phyloP scores from a whole-genome alignment of 1,140 invertebrate genomes.

The Luehdorfia chinensis region DNA sequence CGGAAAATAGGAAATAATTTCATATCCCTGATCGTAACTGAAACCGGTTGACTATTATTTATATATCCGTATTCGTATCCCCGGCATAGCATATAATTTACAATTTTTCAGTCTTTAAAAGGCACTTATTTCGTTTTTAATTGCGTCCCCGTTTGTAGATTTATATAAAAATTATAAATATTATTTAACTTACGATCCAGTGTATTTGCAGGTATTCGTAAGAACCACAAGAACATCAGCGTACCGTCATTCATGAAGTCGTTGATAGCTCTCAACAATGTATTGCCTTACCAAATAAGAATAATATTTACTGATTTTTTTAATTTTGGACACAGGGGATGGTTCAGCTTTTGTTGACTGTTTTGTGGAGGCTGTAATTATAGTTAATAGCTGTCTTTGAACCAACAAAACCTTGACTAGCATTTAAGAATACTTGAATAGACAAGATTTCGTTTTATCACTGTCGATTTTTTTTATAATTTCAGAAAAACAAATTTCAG shows the following conservation, averaged over 20 bases:
- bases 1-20: too few species aligned
- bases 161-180: too few species aligned
- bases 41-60: too few species aligned
- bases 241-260: constrained; percentile 57
- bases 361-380: neutral
- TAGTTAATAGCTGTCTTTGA: constrained; percentile 4
- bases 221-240: constrained; percentile 53
- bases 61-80: too few species aligned
- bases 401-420: constrained; percentile 4
- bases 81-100: too few species aligned
- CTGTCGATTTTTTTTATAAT: too few species aligned
- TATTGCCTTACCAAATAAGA: constrained; percentile 63
- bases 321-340: constrained; percentile 55
- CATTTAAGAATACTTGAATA: constrained; percentile 13
- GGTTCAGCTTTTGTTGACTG: constrained; percentile 66
- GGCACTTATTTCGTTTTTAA: too few species aligned
- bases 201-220: constrained; percentile 55
- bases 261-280: constrained; percentile 50
- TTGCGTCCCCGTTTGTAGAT: too few species aligned
- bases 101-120: too few species aligned
- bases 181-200: too few species aligned
- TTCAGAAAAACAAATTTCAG: too few species aligned
- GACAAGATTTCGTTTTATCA: constrained; percentile 6
- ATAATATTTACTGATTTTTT: constrained; percentile 67
- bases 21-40: too few species aligned